phyloP scores from a whole-genome alignment of 2,797 vertebrate species.

The Momotus momota region DNA sequence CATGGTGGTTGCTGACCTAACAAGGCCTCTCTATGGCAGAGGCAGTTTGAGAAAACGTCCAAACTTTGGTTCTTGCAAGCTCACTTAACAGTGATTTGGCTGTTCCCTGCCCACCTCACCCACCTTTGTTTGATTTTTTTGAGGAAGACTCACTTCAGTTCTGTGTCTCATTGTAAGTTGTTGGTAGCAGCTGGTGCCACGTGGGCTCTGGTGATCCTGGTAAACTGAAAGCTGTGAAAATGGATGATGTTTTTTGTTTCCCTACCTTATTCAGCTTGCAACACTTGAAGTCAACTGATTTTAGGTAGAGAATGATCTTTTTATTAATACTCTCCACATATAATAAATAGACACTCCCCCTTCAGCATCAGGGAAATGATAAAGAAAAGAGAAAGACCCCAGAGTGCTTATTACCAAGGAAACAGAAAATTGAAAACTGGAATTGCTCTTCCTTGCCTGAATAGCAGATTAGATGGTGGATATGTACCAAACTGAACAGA shows the following conservation, averaged over 20 bases:
- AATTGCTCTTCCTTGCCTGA: background rate
- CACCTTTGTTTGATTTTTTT: background rate
- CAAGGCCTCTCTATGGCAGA: background rate
- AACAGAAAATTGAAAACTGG: background rate
- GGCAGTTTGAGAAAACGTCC: background rate
- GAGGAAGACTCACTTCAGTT: background rate
- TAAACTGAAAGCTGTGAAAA: background rate
- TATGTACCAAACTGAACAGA: background rate
- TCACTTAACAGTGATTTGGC: background rate
- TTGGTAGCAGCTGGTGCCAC: background rate
- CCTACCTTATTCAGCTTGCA: background rate
- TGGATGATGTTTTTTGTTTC: background rate
- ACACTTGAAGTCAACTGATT: background rate
- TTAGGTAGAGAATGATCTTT: background rate
- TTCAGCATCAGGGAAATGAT: background rate
- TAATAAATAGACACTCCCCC: background rate
- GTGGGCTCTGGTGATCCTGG: background rate
- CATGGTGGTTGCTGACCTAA: background rate
- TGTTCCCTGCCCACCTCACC: background rate
- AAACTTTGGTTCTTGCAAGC: background rate
- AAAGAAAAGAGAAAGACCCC: background rate
- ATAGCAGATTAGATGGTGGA: background rate
- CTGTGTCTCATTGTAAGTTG: background rate
- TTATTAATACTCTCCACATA: background rate
- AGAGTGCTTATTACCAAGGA: background rate